Evolutionary conservation across 2,888 invertebrate genomes (phyloP), one percentile per base, ranked within the genome.

Genomic region (Endomychus coccineus): DNA sequence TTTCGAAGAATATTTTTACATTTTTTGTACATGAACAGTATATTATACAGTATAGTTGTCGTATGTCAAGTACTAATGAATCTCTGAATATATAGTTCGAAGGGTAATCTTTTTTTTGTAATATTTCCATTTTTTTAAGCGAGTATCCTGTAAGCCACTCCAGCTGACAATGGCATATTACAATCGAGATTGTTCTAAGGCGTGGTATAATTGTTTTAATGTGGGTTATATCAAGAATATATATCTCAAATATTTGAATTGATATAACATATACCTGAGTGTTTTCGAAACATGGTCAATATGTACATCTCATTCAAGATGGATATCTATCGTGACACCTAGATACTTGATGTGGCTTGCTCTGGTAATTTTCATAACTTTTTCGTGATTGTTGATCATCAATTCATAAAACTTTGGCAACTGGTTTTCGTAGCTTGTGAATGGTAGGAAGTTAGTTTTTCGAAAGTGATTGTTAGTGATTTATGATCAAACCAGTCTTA

Each of bases 181-280:
- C n/a, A n/a, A n/a, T n/a, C n/a, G n/a, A n/a, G n/a, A n/a, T n/a
- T n/a, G n/a, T n/a, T n/a, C n/a, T n/a, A n/a, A n/a, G n/a, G n/a
- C n/a, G n/a, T n/a, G n/a, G n/a, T n/a, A n/a, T n/a, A n/a, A n/a
- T n/a, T n/a, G n/a, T n/a, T n/a, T n/a, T n/a, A n/a, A n/a, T n/a
- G n/a, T n/a, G n/a, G n/a, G n/a, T n/a, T n/a, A n/a, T n/a, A n/a
- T n/a, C n/a, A n/a, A n/a, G n/a, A n/a, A n/a, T n/a, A n/a, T n/a
- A n/a, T n/a, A n/a, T n/a, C n/a, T n/a, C n/a, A n/a, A n/a, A n/a
- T n/a, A n/a, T n/a, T n/a, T n/a, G n/a, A n/a, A 3, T 12, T 27
- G n/a, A 27, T 27, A 27, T 27, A 27, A n/a, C 27, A 27, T 27
- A 12, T 27, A 27, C 14, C 14, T 27, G 27, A 27, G 27, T 27